A percentile compares a stretch with the other conserved stretches of the same genome.
Evolutionary conservation across 1,140 invertebrate genomes (phyloP).

Genomic region (Chelonus insularis): DNA sequence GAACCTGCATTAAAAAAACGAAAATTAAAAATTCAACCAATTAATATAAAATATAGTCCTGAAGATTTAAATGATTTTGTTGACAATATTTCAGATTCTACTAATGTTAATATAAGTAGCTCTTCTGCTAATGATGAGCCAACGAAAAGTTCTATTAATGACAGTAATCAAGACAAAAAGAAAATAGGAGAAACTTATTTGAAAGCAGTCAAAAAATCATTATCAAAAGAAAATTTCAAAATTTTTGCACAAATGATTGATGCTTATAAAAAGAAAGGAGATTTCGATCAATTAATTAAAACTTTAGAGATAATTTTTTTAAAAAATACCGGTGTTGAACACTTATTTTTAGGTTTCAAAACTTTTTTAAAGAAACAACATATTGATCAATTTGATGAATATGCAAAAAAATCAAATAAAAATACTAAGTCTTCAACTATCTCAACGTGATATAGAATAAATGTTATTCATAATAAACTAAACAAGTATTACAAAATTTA

Average conservation of each 20-base stretch:
- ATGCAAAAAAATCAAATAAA: too few species aligned
- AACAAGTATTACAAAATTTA: too few species aligned
- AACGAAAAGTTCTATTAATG: conserved; percentile 40
- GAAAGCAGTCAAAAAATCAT: conserved; percentile 57
- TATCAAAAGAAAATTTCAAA: conserved; percentile 62
- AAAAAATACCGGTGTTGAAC: conserved; percentile 56
- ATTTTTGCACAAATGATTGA: conserved; percentile 64
- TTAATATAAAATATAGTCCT: conserved; percentile 39
- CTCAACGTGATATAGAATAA: too few species aligned
- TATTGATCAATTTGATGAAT: conserved; percentile 14
- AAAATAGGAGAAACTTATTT: conserved; percentile 43
- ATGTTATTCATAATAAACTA: too few species aligned
- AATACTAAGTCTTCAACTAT: too few species aligned
- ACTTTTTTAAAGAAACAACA: conserved; percentile 36
- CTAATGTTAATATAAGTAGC: too few species aligned
- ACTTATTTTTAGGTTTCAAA: conserved; percentile 63
- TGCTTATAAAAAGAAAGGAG: conserved; percentile 62
- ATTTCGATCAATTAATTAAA: conserved; percentile 60
- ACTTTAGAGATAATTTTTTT: conserved; percentile 61
- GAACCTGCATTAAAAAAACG: conserved; percentile 54
- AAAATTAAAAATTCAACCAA: conserved; percentile 60
- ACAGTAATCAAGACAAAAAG: conserved; percentile 33
- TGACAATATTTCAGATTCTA: too few species aligned
- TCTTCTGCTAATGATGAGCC: conserved; percentile 35
- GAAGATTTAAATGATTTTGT: too few species aligned